Percentiles rank a stretch among this genome's conserved stretches.
phyloP scores from a whole-genome alignment of 1,140 invertebrate genomes.

The Andricus grossulariae region DNA sequence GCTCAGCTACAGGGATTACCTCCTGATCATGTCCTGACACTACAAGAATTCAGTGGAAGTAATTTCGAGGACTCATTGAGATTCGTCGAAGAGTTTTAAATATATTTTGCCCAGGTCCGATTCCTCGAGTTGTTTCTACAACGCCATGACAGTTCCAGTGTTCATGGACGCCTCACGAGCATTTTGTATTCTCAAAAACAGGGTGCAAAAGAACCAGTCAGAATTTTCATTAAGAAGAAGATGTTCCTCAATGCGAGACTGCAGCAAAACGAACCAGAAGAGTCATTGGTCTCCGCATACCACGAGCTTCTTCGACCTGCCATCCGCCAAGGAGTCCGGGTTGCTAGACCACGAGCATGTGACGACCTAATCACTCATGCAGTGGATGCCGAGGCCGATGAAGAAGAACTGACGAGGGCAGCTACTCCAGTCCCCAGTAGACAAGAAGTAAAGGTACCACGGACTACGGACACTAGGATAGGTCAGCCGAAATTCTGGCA shows the following conservation, averaged over 20 bases:
- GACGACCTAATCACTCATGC: background rate
- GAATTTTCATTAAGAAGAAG: background rate
- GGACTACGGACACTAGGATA: too few species aligned
- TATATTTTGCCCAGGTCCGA: background rate
- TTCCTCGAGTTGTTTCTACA: too few species aligned
- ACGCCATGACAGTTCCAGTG: too few species aligned
- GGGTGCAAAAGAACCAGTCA: too few species aligned
- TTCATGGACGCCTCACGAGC: too few species aligned
- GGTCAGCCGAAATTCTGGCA: too few species aligned
- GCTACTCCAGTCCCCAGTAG: background rate
- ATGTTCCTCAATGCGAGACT: background rate
- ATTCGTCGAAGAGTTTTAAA: background rate
- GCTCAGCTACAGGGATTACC: too few species aligned
- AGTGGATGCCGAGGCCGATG: background rate
- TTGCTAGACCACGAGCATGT: background rate
- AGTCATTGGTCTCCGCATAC: background rate
- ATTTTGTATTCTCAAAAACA: too few species aligned
- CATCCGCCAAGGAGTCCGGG: background rate
- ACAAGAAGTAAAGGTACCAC: background rate
- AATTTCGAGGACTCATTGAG: background rate
- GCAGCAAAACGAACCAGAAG: background rate
- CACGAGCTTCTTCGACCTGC: background rate
- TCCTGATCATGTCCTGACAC: too few species aligned
- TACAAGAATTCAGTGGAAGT: background rate
- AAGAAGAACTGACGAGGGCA: background rate